These are phyloP conservation scores for Muntiacus reevesi DNA, from an alignment of 2,113 vertebrate species.

Conservation along the genomic window DNA sequence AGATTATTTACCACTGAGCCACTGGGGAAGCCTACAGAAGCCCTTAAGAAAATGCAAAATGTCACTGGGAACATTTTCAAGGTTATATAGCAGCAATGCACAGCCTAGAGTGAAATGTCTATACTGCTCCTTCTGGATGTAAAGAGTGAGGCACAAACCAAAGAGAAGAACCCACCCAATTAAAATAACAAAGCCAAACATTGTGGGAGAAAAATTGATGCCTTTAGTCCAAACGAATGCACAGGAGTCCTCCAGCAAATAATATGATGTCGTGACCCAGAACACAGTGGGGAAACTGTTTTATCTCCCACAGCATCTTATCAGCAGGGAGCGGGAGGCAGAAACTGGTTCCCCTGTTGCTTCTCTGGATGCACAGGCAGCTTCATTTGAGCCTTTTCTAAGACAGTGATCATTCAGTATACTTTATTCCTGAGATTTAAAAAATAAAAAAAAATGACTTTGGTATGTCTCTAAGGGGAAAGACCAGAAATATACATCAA, in stretches of 20 bases:
- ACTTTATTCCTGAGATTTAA: neutral
- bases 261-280: neutral
- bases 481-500: constrained; percentile 18
- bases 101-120: neutral
- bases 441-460: neutral
- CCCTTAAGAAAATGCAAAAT: neutral
- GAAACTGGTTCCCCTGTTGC: neutral
- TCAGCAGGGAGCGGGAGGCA: neutral
- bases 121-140: neutral
- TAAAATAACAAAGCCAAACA: neutral
- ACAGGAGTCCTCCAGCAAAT: neutral
- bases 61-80: neutral
- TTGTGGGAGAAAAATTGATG: neutral
- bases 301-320: neutral
- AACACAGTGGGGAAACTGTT: too few relatives aligned
- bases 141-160: neutral
- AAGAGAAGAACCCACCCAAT: neutral
- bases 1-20: neutral
- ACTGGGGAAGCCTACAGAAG: neutral
- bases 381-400: constrained; percentile 1
- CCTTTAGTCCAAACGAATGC: neutral
- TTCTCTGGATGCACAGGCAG: neutral
- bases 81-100: neutral
- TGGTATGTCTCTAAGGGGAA: neutral
- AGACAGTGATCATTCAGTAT: neutral